Percentiles rank a stretch among this genome's conserved stretches.
Conservation (phyloP, 2,113 vertebrate genomes). For the Aphelocoma coerulescens region DNA sequence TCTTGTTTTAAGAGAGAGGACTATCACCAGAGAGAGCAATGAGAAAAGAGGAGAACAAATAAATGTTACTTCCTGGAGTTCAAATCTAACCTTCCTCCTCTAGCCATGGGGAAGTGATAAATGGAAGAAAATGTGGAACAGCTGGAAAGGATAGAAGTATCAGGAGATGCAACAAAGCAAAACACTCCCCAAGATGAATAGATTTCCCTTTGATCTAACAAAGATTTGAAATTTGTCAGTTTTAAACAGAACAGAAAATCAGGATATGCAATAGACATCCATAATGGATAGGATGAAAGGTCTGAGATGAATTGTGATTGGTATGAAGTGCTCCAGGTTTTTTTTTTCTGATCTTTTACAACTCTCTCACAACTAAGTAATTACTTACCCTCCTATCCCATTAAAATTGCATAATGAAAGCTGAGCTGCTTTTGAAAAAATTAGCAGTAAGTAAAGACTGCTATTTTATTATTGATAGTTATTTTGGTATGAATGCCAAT, state of each 20-base stretch:
- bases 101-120: background rate
- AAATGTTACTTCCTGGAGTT: background rate
- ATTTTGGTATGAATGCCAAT: background rate
- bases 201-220: slow-evolving; percentile 11
- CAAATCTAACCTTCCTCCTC: background rate
- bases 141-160: background rate
- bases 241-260: slow-evolving; percentile 3
- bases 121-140: background rate
- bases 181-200: background rate
- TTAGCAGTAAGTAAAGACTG: background rate
- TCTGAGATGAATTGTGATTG: background rate
- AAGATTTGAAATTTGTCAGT: background rate
- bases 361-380: background rate
- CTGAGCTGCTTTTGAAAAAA: background rate
- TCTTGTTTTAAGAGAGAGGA: background rate
- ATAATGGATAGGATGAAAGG: slow-evolving; percentile 4
- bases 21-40: background rate
- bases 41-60: background rate
- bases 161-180: slow-evolving; percentile 5
- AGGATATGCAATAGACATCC: background rate
- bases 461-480: background rate
- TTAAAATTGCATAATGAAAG: background rate
- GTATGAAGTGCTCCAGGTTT: background rate
- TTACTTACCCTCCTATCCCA: background rate
- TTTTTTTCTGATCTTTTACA: background rate